Base-by-base conservation (phyloP, 2,113 vertebrate species). In the Atlantisia rogersi region DNA sequence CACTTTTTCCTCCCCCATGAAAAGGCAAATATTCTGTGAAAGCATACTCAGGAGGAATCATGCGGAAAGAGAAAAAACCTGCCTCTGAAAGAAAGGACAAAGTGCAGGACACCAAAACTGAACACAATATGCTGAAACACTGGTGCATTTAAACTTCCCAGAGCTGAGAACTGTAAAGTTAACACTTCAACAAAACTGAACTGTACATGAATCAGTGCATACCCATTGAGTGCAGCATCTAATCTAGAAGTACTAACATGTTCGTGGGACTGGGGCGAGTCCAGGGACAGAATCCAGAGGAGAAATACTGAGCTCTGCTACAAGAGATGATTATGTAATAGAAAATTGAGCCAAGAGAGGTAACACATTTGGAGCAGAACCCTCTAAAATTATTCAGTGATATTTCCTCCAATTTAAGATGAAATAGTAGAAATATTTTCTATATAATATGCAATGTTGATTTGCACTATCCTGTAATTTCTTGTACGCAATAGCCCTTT, bases 251-350 rank as follows among this genome's bases (percentile, higher is more conserved):
- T 60, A n/a, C 13, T n/a, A 78, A 28, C 6, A 11, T 1, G 3
- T 74, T 73, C 10, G 22, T 5, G 4, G 58, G 29, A 64, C 55
- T 62, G 37, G 44, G 31, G 65, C 8, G 59, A 76, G 25, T 6
- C 22, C 44, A 25, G 12, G 28, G 15, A 12, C 62, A 81, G 44
- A 75, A 59, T 28, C 26, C 11, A 75, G 37, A 46, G 22, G 16
- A 68, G 29, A 74, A 85, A 73, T 32, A 25, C 5, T 39, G 8
- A 40, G 10, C 8, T 76, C 5, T 42, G 25, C 16, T 56, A 14
- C 18, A 15, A 82, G 20, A 78, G 6, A 3, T 42, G 16, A 86
- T 31, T 10, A 77, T 40, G 29, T 11, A n/a, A 2, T 0, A 0
- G 25, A 89, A 93, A 84, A 78, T 3, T 11, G 29, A 76, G 22